These are phyloP conservation scores for Pocillopora verrucosa DNA, from an alignment of 64 coral and sea anemone species.

Conservation along the genomic window DNA sequence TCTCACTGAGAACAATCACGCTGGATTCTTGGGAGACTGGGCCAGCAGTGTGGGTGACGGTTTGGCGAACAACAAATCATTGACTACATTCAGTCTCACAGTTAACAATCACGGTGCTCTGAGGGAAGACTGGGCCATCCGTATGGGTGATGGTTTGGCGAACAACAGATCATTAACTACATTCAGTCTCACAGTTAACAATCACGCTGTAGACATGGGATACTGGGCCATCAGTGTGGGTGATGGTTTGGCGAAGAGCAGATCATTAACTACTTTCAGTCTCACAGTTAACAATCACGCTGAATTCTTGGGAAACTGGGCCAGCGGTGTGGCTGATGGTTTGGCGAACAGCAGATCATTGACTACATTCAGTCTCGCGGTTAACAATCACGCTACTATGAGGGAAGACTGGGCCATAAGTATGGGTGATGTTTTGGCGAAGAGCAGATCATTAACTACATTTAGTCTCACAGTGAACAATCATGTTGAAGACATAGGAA, in stretches of 20 bases:
- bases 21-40: neutral
- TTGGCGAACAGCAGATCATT: too few species aligned
- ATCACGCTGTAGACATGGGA: too few species aligned
- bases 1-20: neutral
- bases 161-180: too few species aligned
- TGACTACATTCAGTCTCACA: neutral
- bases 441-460: neutral
- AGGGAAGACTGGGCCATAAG: neutral
- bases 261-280: neutral
- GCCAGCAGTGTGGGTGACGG: neutral
- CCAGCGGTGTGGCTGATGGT: neutral
- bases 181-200: too few species aligned
- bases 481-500: too few species aligned
- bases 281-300: neutral
- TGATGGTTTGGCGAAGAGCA: too few species aligned
- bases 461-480: neutral
- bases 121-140: neutral
- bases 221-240: too few species aligned
- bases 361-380: neutral
- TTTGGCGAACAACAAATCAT: neutral
- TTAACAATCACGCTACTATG: neutral
- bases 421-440: neutral
- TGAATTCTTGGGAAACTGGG: neutral
- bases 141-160: too few species aligned
- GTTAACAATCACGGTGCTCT: too few species aligned